Conservation (phyloP, 2,113 vertebrate genomes). For the Hiodon tergisus region DNA sequence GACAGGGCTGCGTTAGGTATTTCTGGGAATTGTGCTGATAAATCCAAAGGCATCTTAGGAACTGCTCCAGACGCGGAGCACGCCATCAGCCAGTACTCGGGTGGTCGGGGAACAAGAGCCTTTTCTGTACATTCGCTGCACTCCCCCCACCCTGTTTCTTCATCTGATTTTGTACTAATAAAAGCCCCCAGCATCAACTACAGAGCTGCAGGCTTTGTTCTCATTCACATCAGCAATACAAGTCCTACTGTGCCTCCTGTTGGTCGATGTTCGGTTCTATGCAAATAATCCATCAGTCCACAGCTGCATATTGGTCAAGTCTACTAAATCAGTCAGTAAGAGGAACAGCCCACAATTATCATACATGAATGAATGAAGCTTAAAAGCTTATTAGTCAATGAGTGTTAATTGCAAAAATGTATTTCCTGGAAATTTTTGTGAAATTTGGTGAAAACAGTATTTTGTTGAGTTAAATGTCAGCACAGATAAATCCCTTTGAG, state of each 20-base stretch:
- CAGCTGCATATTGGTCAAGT: no score
- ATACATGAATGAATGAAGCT: background rate
- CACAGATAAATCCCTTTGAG: no score
- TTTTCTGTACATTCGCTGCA: no score
- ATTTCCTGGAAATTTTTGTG: background rate
- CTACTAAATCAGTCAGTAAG: no score
- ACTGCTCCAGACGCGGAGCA: constrained; percentile 6
- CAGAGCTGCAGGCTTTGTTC: background rate
- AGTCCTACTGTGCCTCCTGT: constrained; percentile 8
- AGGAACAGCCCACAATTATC: no score
- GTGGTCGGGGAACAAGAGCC: no score
- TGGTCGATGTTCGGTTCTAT: constrained; percentile 11
- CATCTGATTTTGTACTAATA: constrained; percentile 5
- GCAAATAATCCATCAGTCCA: no score
- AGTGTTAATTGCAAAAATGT: background rate
- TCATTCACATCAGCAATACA: background rate
- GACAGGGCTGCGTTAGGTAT: constrained; percentile 19
- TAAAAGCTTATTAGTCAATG: background rate
- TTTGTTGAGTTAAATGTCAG: no score
- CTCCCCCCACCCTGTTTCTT: background rate
- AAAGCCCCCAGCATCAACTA: background rate
- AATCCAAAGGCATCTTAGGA: background rate
- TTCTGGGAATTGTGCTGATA: constrained; percentile 1
- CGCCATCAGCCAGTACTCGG: no score
- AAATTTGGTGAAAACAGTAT: no score